Conservation (phyloP, 2,797 vertebrate genomes). For the Tenualosa ilisha region DNA sequence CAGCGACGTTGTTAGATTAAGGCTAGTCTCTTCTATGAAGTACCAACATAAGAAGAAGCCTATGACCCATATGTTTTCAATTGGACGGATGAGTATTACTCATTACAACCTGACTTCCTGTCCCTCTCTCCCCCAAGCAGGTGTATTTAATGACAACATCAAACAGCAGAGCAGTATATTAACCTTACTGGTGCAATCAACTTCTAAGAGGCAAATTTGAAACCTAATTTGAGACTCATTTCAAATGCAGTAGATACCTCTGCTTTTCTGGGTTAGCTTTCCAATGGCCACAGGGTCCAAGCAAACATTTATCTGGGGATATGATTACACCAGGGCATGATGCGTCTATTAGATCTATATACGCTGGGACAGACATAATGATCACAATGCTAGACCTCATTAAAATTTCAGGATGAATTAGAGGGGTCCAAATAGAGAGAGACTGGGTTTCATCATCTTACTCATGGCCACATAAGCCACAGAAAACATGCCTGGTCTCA, state of each 20-base stretch:
- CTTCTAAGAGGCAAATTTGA: neutral
- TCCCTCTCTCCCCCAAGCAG: neutral
- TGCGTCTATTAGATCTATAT: neutral
- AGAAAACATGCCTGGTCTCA: neutral
- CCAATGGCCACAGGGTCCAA: neutral
- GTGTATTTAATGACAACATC: neutral
- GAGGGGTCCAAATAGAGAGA: neutral
- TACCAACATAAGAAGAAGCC: neutral
- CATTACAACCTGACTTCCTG: neutral
- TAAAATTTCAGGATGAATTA: constrained; percentile 18
- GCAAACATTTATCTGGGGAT: constrained; percentile 8
- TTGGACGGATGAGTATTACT: neutral
- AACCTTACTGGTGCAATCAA: constrained; percentile 1
- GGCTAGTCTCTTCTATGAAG: neutral
- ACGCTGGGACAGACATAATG: neutral
- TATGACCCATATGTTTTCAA: constrained; percentile 4
- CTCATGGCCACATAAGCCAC: neutral
- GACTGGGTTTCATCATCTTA: neutral
- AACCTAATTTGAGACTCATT: neutral
- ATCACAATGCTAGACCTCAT: constrained; percentile 9
- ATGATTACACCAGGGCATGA: constrained; percentile 1
- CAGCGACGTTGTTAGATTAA: neutral
- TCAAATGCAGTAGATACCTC: neutral
- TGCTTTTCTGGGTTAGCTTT: neutral
- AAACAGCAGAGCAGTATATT: neutral